These are phyloP conservation scores for Choreutis nemorana DNA, from an alignment of 2,888 invertebrate genomes.

Conservation along the genomic window DNA sequence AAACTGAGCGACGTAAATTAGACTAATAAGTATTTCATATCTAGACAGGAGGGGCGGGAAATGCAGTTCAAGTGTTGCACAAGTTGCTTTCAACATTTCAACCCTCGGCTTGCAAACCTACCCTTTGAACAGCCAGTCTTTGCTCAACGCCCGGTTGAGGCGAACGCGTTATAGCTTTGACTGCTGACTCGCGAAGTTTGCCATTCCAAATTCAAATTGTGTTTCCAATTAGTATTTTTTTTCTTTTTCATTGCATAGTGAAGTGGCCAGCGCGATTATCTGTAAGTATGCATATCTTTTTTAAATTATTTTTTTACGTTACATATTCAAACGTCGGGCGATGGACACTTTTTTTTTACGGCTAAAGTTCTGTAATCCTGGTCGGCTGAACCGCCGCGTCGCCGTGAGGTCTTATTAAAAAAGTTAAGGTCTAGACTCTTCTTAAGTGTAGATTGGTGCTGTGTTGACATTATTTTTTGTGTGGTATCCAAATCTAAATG, in stretches of 20 bases:
- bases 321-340: conserved; percentile 22
- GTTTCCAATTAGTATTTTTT: conserved; percentile 14
- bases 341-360: conserved; percentile 26
- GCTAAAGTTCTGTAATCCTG: conserved; percentile 35
- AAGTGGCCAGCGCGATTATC: conserved; percentile 20
- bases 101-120: conserved; percentile 22
- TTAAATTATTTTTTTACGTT: conserved; percentile 18
- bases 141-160: conserved; percentile 17
- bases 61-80: conserved; percentile 18
- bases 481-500: too few relatives aligned
- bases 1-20: conserved; percentile 28
- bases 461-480: too few relatives aligned
- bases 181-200: conserved; percentile 16
- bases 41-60: conserved; percentile 15
- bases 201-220: conserved; percentile 19
- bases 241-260: conserved; percentile 12
- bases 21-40: conserved; percentile 24
- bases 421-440: conserved; percentile 35
- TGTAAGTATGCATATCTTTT: conserved; percentile 10
- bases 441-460: too few relatives aligned
- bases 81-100: conserved; percentile 18
- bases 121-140: conserved; percentile 28
- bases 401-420: conserved; percentile 39
- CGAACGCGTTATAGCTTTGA: conserved; percentile 16
- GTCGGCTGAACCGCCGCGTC: conserved; percentile 18